Evolutionary conservation across 2,797 vertebrate genomes (phyloP).

Genomic region (Anguilla marmorata): DNA sequence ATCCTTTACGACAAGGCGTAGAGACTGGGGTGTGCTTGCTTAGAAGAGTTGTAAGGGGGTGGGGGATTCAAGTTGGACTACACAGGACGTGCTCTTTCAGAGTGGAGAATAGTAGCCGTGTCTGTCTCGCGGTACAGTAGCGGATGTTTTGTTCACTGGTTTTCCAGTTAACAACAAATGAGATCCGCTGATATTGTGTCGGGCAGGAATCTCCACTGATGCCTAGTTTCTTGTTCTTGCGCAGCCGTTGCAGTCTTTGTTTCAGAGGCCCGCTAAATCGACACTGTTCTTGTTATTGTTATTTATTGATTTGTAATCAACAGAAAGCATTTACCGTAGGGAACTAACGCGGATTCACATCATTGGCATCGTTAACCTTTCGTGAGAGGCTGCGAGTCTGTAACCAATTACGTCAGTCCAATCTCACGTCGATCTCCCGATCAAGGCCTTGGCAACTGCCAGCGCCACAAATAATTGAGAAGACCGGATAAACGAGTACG

Average conservation of each 20-base stretch:
- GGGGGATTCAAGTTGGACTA: background rate
- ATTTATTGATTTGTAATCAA: background rate
- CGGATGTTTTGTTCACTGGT: background rate
- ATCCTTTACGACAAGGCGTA: conserved; percentile 27
- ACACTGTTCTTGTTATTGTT: background rate
- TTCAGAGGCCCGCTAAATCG: background rate
- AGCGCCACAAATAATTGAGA: conserved; percentile 4
- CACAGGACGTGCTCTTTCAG: background rate
- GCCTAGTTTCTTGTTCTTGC: background rate
- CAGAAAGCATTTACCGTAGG: background rate
- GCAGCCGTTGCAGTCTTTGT: background rate
- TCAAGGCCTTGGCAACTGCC: conserved; percentile 4
- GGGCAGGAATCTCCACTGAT: background rate
- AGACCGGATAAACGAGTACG: background rate
- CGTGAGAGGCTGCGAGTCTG: background rate
- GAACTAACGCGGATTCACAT: background rate
- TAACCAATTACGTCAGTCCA: conserved; percentile 18
- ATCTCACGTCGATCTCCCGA: conserved; percentile 8
- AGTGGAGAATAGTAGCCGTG: background rate
- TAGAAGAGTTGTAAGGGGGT: conserved; percentile 8
- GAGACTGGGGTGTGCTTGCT: conserved; percentile 19
- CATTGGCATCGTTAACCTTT: background rate
- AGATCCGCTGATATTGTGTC: background rate
- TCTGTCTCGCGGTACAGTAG: background rate
- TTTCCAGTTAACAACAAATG: background rate